These are phyloP conservation scores for Patiria miniata DNA, from an alignment of 35 echinoderm and acorn worm genomes.

Conservation along the genomic window DNA sequence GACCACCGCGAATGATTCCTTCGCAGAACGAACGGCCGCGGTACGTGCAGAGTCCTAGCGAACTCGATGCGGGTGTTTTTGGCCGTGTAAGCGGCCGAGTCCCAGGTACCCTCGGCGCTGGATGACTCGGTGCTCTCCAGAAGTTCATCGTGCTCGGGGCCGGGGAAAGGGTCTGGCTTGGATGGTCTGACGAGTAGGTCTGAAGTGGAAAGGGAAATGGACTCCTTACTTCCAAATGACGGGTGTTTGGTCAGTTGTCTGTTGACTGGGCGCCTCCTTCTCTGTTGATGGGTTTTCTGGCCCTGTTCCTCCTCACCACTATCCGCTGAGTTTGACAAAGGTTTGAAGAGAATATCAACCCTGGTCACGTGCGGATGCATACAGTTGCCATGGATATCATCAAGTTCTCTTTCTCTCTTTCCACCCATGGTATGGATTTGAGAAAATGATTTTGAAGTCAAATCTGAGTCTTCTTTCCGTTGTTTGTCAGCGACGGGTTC, in stretches of 20 bases:
- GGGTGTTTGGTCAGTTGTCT: neutral
- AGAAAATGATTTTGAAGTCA: neutral
- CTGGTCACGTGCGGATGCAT: neutral
- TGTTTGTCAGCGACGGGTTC: neutral
- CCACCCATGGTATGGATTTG: neutral
- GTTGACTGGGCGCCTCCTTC: neutral
- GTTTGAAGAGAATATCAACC: constrained; percentile 14
- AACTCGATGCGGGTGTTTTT: constrained; percentile 30
- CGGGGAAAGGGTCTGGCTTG: neutral
- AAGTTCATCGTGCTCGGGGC: neutral
- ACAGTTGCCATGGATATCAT: neutral
- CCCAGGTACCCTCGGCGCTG: constrained; percentile 3
- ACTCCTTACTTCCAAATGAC: neutral
- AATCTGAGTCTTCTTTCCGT: neutral
- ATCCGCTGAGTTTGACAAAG: neutral
- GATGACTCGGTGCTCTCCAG: neutral
- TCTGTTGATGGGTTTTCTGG: neutral
- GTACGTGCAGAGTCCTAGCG: neutral
- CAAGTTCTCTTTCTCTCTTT: neutral
- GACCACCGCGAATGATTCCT: neutral
- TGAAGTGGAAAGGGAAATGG: neutral
- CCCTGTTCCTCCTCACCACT: neutral
- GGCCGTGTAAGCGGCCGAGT: constrained; percentile 25
- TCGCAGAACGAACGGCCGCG: neutral
- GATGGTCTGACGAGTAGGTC: neutral